phyloP scores from a whole-genome alignment of 1,140 invertebrate species.

The Teleopsis dalmanni region DNA sequence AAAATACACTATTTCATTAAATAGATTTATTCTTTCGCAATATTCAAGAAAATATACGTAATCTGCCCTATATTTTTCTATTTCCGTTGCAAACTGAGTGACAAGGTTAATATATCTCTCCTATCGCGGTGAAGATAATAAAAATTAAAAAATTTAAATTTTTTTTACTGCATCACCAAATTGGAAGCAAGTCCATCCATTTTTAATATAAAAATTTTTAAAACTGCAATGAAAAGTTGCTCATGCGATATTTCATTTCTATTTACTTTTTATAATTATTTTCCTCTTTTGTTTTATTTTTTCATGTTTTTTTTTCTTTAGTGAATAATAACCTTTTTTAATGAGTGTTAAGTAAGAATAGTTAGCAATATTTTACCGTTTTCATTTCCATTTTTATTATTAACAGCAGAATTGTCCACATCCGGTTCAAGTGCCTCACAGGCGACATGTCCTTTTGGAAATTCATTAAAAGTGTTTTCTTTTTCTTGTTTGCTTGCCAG shows the following conservation, averaged over 20 bases:
- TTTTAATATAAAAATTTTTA: background rate
- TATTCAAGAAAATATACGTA: no score
- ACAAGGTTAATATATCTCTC: no score
- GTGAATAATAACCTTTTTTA: background rate
- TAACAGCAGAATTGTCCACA: background rate
- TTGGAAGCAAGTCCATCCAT: no score
- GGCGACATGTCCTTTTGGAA: background rate
- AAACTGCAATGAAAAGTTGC: background rate
- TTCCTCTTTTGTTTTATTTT: background rate
- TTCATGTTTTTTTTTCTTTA: background rate
- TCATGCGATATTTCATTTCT: background rate
- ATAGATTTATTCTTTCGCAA: no score
- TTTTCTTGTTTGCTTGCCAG: background rate
- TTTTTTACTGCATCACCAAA: no score
- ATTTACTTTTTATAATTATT: background rate
- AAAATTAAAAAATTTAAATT: no score
- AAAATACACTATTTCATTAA: no score
- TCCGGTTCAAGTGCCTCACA: background rate
- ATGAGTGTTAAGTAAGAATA: background rate
- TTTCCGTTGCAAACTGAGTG: no score
- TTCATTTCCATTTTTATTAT: background rate
- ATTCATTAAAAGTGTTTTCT: background rate
- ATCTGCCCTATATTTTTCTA: no score
- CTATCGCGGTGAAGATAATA: no score
- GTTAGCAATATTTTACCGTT: no score